Evolutionary conservation across 2,797 vertebrate species (phyloP), one percentile per base, ranked within the genome.

Genomic region (Simalia tracyae): DNA sequence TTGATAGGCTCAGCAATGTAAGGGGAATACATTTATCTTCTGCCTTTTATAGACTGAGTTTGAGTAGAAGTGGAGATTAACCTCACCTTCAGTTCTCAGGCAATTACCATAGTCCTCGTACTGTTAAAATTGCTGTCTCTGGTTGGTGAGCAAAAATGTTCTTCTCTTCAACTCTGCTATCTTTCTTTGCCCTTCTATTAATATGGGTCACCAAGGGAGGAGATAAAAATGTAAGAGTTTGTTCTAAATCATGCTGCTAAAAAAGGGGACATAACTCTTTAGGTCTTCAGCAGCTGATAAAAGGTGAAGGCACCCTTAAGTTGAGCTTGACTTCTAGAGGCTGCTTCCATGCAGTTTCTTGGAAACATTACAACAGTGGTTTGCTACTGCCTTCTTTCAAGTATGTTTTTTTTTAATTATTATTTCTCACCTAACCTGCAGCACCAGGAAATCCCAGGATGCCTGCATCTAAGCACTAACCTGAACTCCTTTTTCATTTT

Each of bases 131-230:
- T 84, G 84, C 54, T 87, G 19, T 54, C 0, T 86, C 19, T 60
- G 3, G 42, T 87, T 54, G 50, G 76, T 0, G 0, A 87, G 90
- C 89, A 46, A 68, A 91, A 66, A 11, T 59, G 42, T 4, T 76
- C 31, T 3, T 88, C 84, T 59, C 17, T 87, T 61, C 36, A 17
- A 31, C 14, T 10, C 57, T 84, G 66, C 17, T 91, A 4, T 11
- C 19, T 89, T 90, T 17, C 2, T 87, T 92, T 92, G 66, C 89
- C 66, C 5, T 66, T 54, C 66, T 42, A 87, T 89, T 56, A 63
- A 90, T 81, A 28, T 54, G 76, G 59, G 28, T 63, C 36, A 56
- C 64, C 56, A 11, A 2, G 9, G 11, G 4, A 11, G 8, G 63
- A 28, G 5, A 46, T 0, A 5, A 61, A 1, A 87, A 76, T 84